Evolutionary conservation across 2,888 invertebrate species (phyloP).

Genomic region (Lottia gigantea): DNA sequence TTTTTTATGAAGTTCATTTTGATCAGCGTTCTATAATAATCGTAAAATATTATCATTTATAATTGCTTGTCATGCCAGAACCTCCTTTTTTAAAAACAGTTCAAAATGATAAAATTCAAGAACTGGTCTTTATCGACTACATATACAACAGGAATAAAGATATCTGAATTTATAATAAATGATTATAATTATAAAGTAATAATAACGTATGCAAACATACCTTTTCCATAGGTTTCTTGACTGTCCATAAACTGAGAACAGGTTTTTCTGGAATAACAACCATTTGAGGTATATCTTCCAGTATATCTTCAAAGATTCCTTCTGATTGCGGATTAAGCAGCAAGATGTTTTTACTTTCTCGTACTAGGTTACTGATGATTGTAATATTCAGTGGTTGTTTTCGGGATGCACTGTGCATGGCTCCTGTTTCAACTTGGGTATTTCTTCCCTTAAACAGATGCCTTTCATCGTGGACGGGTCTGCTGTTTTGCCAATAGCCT

Average conservation of each 20-base stretch:
- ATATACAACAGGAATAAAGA: too few species aligned
- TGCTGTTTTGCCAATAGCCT: constrained; percentile 52
- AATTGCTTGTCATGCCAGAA: too few species aligned
- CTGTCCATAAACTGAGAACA: constrained; percentile 92
- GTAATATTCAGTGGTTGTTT: constrained; percentile 71
- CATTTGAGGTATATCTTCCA: constrained; percentile 79
- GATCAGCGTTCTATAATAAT: too few species aligned
- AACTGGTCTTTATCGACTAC: too few species aligned
- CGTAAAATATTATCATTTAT: too few species aligned
- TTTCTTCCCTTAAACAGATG: constrained; percentile 37
- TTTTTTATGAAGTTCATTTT: too few species aligned
- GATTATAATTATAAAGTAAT: too few species aligned
- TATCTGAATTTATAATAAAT: too few species aligned
- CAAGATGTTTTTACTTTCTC: constrained; percentile 77
- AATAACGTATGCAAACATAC: not conserved
- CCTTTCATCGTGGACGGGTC: constrained; percentile 44
- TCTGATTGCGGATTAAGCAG: constrained; percentile 90
- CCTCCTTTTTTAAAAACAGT: too few species aligned
- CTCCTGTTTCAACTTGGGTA: constrained; percentile 73
- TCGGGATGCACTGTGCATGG: constrained; percentile 70
- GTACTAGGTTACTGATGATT: constrained; percentile 93
- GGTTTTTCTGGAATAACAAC: constrained; percentile 48
- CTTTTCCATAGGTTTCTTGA: constrained; percentile 75
- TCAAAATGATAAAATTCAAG: too few species aligned
- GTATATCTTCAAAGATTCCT: constrained; percentile 93